Conservation (phyloP, 2,113 vertebrate species). For the Oryzias javanicus region DNA sequence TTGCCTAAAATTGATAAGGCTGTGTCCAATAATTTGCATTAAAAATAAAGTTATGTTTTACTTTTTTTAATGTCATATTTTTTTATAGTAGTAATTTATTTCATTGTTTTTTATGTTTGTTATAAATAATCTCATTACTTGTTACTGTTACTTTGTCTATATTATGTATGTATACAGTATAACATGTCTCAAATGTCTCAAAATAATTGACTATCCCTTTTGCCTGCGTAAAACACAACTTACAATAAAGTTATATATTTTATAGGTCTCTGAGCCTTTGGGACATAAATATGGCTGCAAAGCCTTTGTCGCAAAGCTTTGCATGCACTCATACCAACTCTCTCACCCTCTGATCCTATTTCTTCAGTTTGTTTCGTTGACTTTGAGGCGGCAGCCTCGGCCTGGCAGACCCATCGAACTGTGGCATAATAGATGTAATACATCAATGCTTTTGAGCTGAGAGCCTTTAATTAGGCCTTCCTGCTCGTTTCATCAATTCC, state of each 20-base stretch:
- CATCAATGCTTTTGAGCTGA: constrained; percentile 99
- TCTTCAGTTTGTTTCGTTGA: constrained; percentile 92
- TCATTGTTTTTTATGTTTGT: too few relatives aligned
- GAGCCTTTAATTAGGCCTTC: constrained; percentile 99
- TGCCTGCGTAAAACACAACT: too few relatives aligned
- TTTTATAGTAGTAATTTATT: too few relatives aligned
- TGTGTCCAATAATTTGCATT: too few relatives aligned
- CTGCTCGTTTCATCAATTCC: constrained; percentile 94
- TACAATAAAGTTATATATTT: constrained; percentile 36
- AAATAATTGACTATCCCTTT: too few relatives aligned
- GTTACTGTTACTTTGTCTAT: too few relatives aligned
- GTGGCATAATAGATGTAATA: constrained; percentile 96
- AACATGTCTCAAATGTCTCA: too few relatives aligned
- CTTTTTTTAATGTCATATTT: too few relatives aligned
- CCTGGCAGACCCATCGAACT: constrained; percentile 92
- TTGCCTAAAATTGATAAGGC: too few relatives aligned
- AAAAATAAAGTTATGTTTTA: too few relatives aligned
- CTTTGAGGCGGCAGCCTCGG: constrained; percentile 85
- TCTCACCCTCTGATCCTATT: constrained; percentile 71
- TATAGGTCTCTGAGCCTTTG: constrained; percentile 60
- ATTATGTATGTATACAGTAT: too few relatives aligned
- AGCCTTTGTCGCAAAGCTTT: constrained; percentile 64
- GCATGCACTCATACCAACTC: constrained; percentile 42
- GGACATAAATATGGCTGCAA: constrained; percentile 65
- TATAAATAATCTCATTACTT: too few relatives aligned